Base-by-base conservation (phyloP, 1,140 invertebrate species). In the Leguminivora glycinivorella region DNA sequence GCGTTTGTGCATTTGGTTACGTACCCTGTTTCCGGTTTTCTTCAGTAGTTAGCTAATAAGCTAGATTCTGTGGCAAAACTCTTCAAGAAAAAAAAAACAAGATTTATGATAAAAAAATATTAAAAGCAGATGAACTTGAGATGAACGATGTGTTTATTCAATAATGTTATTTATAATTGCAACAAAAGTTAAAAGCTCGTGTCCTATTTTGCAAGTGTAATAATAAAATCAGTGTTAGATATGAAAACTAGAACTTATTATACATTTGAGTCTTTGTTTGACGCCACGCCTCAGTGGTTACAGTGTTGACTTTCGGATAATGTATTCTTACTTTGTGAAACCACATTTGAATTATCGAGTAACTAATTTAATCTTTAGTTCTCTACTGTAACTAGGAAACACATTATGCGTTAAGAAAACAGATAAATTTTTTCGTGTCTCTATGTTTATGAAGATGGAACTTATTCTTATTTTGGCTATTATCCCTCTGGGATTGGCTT, bases 391-490 rank as follows among this genome's bases (percentile, higher is more conserved):
- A 63, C n/a, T 63, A 31, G 26, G 14, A 26, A 14, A 31, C 58
- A 63, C 58, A 63, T 17, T n/a, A 63, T 63, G 58, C n/a, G 58
- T 4, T 29, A 29, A 63, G 17, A 26, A 17, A 31, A 63, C 26
- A 31, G 6, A 17, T 63, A 4, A 12, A 60, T 26, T 60, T 52
- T 34, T 34, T 31, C 26, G 14, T 63, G 12, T 2, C 26, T 63
- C 24, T 70, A 14, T 67, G 60, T 66, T 70, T 47, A 19, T 22
- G 40, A 66, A 58, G 75, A 89, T 89, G 87, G 79, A 84, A 80
- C 70, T 89, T 72, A 71, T 91, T 82, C 75, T 89, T 80, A 80
- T 91, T 84, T 83, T 91, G 77, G 83, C 82, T 60, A 60, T 88
- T 29, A 73, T 87, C 76, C 79, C 84, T 38, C 74, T 81, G 25